Conservation (phyloP, 2,888 invertebrate species). For the Xanthia icteritia region DNA sequence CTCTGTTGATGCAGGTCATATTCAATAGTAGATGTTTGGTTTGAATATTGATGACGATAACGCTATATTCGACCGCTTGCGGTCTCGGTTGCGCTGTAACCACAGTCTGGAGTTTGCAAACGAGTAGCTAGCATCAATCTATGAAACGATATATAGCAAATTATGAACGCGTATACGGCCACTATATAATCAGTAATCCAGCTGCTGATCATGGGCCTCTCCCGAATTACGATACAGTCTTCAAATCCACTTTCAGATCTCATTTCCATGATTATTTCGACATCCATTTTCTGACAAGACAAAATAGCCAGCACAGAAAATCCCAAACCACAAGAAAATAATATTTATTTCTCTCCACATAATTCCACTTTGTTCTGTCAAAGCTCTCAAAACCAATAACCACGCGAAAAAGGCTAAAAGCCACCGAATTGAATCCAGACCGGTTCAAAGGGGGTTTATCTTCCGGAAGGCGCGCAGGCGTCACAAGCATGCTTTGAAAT, state of each 20-base stretch:
- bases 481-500: constrained; percentile 74
- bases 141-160: neutral
- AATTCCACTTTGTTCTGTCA: constrained; percentile 46
- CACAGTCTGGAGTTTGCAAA: constrained; percentile 18
- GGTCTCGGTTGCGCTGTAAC: constrained; percentile 28
- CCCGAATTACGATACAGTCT: neutral
- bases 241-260: neutral
- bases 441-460: constrained; percentile 71
- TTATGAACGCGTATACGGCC: neutral
- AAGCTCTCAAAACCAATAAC: constrained; percentile 54
- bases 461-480: constrained; percentile 59
- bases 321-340: constrained; percentile 30
- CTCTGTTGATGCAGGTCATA: neutral
- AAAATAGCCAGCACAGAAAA: constrained; percentile 3
- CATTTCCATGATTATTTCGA: neutral
- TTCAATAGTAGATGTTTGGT: neutral
- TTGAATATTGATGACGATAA: constrained; percentile 30
- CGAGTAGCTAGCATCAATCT: neutral
- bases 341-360: constrained; percentile 28
- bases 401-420: constrained; percentile 49
- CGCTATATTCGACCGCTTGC: constrained; percentile 9
- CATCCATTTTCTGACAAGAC: neutral
- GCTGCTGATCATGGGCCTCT: no score
- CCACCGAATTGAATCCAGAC: constrained; percentile 72
- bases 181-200: neutral